Evolutionary conservation across 2,113 vertebrate genomes (phyloP), one percentile per base, ranked within the genome.

Genomic region (Zootoca vivipara): DNA sequence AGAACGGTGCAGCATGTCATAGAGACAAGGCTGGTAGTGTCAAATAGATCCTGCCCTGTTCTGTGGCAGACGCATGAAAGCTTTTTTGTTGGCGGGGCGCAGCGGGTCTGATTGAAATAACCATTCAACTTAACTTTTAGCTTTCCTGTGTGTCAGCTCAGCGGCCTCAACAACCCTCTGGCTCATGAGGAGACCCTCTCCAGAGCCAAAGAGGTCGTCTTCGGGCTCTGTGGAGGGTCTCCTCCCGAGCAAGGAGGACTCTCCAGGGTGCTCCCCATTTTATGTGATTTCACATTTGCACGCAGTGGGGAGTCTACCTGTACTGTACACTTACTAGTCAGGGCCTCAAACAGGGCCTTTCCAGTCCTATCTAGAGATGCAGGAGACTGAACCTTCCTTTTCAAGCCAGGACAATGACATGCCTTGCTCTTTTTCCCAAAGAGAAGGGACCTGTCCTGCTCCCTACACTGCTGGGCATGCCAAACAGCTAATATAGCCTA

Each of bases 1-100:
- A n/a, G 16, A 0, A 1, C 1, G 0, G 30, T 30, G 12, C 40
- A 56, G 2, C 38, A 22, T 30, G 9, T n/a, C 56, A 22, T 16
- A 10, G 52, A 62, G 9, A 7, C 30, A 62, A 62, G 18, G 46
- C 72, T 8, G 52, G 22, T 30, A 20, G 30, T 67, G 18, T 15
- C 10, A 9, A 10, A 15, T 22, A 18, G n/a, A 26, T 26, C 7
- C 7, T 2, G 13, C 5, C 24, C 58, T 4, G 28, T 20, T n/a
- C 82, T 52, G 40, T 46, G 4, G 3, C n/a, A 33, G 33, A 56
- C 22, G 5, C 12, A 5, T 8, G 0, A 12, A 18, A 64, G 33
- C 33, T 33, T 35, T 5, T 8, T 35, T 78, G 18, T 26, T 46
- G 42, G 24, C 1, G 24, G 22, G 20, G 30, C n/a, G n/a, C n/a